Conservation (phyloP, 2,888 invertebrate genomes). For the Mimachlamys varia region DNA sequence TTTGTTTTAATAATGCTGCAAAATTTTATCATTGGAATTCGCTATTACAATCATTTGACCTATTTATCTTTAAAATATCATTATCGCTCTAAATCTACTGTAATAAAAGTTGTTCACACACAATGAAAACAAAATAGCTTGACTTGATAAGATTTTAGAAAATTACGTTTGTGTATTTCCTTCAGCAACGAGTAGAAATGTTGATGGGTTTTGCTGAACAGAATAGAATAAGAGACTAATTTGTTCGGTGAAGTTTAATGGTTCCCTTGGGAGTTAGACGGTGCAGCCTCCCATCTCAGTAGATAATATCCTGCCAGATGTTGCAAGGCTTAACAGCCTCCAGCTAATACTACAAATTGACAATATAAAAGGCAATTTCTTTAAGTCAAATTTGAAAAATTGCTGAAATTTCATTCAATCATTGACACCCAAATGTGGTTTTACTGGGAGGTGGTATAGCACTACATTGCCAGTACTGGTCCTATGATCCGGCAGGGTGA, state of each 20-base stretch:
- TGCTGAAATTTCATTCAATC: slow-evolving; percentile 34
- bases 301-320: slow-evolving; percentile 31
- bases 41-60: background rate
- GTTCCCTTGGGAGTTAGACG: background rate
- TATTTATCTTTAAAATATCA: background rate
- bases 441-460: background rate
- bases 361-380: slow-evolving; percentile 36
- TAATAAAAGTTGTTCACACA: background rate
- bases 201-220: background rate
- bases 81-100: background rate
- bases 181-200: background rate
- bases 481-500: background rate
- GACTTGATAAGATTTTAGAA: slow-evolving; percentile 9
- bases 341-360: slow-evolving; percentile 34
- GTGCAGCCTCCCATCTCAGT: slow-evolving; percentile 12
- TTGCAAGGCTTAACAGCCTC: slow-evolving; percentile 14
- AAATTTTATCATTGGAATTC: background rate
- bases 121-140: slow-evolving; percentile 9
- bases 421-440: slow-evolving; percentile 30
- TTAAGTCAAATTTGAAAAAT: slow-evolving; percentile 34
- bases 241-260: slow-evolving; percentile 28
- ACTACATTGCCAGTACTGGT: background rate
- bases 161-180: slow-evolving; percentile 7
- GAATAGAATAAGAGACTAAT: slow-evolving; percentile 24
- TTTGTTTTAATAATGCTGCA: background rate